A percentile compares a stretch with the other conserved stretches of the same genome.
These are phyloP conservation scores for Aldrovandia affinis DNA, from an alignment of 2,797 vertebrate genomes.

Conservation along the genomic window DNA sequence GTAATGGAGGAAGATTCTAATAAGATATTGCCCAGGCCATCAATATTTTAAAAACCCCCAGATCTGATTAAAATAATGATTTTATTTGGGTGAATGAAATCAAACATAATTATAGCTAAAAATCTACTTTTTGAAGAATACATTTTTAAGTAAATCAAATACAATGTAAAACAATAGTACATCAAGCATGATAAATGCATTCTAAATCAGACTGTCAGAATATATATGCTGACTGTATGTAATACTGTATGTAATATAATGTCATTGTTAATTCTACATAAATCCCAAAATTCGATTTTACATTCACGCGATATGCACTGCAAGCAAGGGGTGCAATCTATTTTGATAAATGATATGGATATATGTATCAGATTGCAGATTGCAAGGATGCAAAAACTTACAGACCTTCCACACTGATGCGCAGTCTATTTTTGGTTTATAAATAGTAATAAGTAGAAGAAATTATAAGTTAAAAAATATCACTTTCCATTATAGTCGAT, in stretches of 20 bases:
- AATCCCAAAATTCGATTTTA: not conserved
- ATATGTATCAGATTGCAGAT: not conserved
- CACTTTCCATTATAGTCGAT: not conserved
- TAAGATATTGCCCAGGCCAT: not conserved
- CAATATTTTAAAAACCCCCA: not conserved
- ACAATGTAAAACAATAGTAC: not conserved
- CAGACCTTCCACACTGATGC: slow-evolving; percentile 3
- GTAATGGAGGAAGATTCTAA: not conserved
- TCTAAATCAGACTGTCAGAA: not conserved
- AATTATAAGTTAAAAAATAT: not conserved
- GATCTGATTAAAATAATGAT: not conserved
- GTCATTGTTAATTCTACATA: not conserved
- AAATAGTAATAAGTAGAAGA: not conserved
- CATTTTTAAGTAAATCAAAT: not conserved
- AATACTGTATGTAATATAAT: not conserved
- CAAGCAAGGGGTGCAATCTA: not conserved
- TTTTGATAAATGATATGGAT: not conserved
- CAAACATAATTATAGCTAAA: not conserved
- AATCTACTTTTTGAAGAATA: not conserved
- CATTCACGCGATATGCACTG: not conserved
- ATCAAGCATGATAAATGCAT: not conserved
- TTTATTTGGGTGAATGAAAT: not conserved
- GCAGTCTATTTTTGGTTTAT: not conserved
- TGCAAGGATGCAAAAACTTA: not conserved
- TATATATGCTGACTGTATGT: not conserved